Percentiles rank a stretch among this genome's conserved stretches.
Evolutionary conservation across 2,113 vertebrate genomes (phyloP).

Genomic region (Oncorhynchus kisutch): DNA sequence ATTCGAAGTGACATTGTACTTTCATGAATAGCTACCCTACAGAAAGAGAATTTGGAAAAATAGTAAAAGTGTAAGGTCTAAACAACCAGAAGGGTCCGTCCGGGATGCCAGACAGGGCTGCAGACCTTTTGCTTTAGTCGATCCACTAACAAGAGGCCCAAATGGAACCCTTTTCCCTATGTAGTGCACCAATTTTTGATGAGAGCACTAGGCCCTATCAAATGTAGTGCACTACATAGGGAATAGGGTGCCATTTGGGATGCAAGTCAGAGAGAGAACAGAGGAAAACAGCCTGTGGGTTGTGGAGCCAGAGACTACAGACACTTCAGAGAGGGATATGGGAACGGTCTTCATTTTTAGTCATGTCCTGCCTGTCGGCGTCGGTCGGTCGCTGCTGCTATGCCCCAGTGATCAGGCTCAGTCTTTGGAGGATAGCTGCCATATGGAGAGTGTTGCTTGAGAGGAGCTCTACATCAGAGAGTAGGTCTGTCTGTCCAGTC

Average conservation of each 20-base stretch:
- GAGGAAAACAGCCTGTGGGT: background rate
- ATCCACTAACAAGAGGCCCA: too few species aligned
- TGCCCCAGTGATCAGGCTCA: constrained; percentile 1
- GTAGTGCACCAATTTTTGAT: too few species aligned
- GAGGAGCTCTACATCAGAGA: constrained; percentile 15
- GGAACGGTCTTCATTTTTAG: too few species aligned
- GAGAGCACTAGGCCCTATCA: too few species aligned
- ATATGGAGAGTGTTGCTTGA: background rate
- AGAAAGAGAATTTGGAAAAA: background rate
- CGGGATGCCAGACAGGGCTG: constrained; percentile 13
- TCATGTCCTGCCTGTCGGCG: background rate
- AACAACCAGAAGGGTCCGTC: background rate
- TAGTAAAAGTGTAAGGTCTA: background rate
- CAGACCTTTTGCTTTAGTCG: constrained; percentile 26
- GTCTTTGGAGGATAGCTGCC: constrained; percentile 71
- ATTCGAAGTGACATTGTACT: constrained; percentile 7
- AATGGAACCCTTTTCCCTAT: too few species aligned
- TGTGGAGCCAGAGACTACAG: background rate
- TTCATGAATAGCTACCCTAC: background rate
- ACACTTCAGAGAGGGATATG: too few species aligned
- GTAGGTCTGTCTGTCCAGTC: constrained; percentile 33
- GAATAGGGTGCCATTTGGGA: background rate
- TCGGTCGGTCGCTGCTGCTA: background rate
- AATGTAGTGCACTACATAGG: too few species aligned
- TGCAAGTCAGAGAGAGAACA: background rate